phyloP scores from a whole-genome alignment of 2,113 vertebrate genomes.

The Nyctibius bracteatus region DNA sequence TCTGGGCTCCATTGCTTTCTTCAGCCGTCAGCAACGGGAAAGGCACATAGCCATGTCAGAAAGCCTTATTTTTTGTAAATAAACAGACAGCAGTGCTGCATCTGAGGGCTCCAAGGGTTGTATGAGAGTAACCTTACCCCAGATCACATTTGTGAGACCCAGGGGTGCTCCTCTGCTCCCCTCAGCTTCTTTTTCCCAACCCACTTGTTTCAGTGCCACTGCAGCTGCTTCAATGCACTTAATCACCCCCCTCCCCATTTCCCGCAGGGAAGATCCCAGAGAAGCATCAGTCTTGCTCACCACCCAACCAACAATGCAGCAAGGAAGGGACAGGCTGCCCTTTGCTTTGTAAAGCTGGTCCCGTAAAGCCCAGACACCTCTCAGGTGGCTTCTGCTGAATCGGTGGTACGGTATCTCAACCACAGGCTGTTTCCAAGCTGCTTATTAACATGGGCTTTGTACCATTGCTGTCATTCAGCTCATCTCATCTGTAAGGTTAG shows the following conservation, averaged over 20 bases:
- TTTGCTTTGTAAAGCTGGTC: not conserved
- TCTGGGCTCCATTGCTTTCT: not conserved
- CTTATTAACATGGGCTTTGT: not conserved
- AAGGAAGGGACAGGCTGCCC: not conserved
- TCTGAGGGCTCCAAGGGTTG: not conserved
- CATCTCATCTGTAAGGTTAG: not conserved
- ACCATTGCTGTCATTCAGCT: not conserved
- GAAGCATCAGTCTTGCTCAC: not conserved
- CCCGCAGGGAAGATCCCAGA: not conserved
- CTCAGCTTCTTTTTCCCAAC: not conserved
- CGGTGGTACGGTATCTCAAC: not conserved
- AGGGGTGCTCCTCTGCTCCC: not conserved
- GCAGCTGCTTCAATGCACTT: not conserved
- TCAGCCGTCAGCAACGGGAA: not conserved
- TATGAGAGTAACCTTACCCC: not conserved
- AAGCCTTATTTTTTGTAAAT: not conserved
- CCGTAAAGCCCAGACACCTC: not conserved
- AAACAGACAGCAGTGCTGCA: not conserved
- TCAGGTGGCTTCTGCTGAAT: not conserved
- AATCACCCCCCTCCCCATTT: not conserved
- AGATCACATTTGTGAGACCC: not conserved
- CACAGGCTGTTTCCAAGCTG: not conserved
- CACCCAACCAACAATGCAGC: rapidly evolving
- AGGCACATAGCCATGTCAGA: not conserved
- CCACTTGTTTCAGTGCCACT: not conserved